Conservation (phyloP, 2,888 invertebrate genomes). For the Strigamia transsilvanica region DNA sequence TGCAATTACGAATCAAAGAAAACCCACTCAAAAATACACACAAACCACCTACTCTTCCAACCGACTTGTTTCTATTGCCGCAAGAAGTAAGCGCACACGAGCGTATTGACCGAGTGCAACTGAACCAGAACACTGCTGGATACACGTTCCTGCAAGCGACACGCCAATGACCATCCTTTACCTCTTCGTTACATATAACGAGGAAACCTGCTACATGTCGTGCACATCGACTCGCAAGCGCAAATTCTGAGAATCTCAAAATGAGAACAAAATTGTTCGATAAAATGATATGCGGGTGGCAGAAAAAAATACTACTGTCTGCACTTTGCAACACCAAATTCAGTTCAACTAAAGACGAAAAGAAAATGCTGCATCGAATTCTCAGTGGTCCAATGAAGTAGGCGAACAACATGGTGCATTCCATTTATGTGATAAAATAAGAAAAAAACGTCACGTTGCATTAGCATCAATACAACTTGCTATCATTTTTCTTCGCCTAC, state of each 20-base stretch:
- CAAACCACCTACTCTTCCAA: conserved; percentile 28
- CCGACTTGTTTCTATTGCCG: conserved; percentile 42
- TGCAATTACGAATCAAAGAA: conserved; percentile 39
- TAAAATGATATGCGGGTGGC: neutral
- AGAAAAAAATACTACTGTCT: neutral
- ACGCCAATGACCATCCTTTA: conserved; percentile 40
- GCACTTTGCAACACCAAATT: conserved; percentile 14
- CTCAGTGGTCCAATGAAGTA: conserved; percentile 28
- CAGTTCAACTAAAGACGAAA: neutral
- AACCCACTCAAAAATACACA: conserved; percentile 39
- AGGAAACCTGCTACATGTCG: neutral
- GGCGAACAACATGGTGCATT: conserved; percentile 19
- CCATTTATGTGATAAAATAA: conserved; percentile 31
- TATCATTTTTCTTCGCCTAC: neutral
- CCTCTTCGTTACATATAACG: conserved; percentile 12
- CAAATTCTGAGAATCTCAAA: neutral
- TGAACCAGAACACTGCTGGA: conserved; percentile 22
- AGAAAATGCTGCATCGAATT: neutral
- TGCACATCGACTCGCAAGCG: neutral
- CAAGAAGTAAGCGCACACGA: conserved; percentile 3
- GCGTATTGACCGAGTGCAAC: conserved; percentile 40
- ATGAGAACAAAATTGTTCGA: neutral
- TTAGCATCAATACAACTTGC: conserved; percentile 31
- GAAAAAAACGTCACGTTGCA: conserved; percentile 18
- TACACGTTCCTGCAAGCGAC: conserved; percentile 39